A percentile compares a stretch with the other conserved stretches of the same genome.
Evolutionary conservation across 2,888 invertebrate species (phyloP).

Genomic region (Oxystoma pomonae): DNA sequence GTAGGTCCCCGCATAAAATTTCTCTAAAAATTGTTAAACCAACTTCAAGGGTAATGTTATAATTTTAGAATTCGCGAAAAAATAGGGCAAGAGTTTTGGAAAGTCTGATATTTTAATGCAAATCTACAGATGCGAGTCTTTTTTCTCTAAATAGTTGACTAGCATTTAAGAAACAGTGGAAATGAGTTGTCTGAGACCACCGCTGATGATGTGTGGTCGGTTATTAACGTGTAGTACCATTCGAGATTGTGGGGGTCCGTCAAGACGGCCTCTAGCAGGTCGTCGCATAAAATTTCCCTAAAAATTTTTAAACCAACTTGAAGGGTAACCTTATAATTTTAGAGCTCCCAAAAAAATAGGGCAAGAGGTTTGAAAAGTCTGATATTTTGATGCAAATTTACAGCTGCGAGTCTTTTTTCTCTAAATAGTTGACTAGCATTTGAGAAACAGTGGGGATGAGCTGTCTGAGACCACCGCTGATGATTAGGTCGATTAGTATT

Average conservation of each 20-base stretch:
- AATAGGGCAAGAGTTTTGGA: no score
- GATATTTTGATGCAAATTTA: no score
- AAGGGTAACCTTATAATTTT: no score
- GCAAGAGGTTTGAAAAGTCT: no score
- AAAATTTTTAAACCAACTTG: no score
- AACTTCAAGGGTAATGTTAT: no score
- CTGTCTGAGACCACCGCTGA: constrained; percentile 56
- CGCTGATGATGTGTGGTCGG: constrained; percentile 66
- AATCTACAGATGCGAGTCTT: constrained; percentile 55
- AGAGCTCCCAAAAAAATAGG: no score
- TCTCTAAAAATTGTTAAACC: constrained; percentile 45
- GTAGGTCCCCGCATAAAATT: constrained; percentile 59
- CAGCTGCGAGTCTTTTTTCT: constrained; percentile 54
- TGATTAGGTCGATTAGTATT: constrained; percentile 67
- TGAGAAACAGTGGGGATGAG: constrained; percentile 70
- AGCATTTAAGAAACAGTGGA: constrained; percentile 70
- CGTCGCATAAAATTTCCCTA: constrained; percentile 58
- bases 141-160: constrained; percentile 62
- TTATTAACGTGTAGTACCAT: constrained; percentile 63
- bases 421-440: constrained; percentile 66
- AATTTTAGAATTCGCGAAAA: not conserved
- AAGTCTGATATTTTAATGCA: no score
- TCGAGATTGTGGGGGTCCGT: constrained; percentile 47
- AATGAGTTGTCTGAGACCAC: constrained; percentile 58
- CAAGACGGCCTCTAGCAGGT: constrained; percentile 59